These are phyloP conservation scores for Anguilla megastoma DNA, from an alignment of 2,797 vertebrate species.

Conservation along the genomic window DNA sequence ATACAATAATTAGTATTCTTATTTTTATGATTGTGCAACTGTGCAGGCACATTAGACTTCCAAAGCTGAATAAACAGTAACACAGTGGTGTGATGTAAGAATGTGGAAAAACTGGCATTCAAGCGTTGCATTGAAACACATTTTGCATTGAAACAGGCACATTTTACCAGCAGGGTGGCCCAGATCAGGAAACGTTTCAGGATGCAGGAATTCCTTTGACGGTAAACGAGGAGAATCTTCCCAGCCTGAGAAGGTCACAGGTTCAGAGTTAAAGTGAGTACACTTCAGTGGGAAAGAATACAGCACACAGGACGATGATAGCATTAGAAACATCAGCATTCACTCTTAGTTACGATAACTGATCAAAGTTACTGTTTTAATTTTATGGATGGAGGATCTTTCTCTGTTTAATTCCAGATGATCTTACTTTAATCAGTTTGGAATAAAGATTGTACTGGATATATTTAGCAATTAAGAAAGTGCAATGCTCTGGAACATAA, in stretches of 20 bases:
- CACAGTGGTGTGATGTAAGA: not conserved
- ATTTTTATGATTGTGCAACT: not conserved
- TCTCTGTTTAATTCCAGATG: not conserved
- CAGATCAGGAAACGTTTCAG: constrained; percentile 77
- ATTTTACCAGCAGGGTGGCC: constrained; percentile 77
- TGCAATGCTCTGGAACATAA: not conserved
- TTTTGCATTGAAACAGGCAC: not conserved
- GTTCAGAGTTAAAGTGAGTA: not conserved
- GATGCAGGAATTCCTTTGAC: constrained; percentile 63
- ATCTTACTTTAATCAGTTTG: not conserved
- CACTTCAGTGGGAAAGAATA: not conserved
- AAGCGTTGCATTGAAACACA: not conserved
- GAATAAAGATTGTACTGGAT: not conserved
- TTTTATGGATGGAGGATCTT: not conserved
- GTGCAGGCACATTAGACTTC: not conserved
- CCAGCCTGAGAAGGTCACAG: constrained; percentile 64
- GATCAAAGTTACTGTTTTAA: not conserved
- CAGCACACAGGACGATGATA: not conserved
- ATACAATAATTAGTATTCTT: not conserved
- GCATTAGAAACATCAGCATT: not conserved
- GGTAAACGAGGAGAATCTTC: constrained; percentile 77
- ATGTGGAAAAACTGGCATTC: not conserved
- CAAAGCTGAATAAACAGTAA: not conserved
- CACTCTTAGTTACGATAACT: not conserved
- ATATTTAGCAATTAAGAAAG: not conserved